A percentile compares a stretch with the other conserved stretches of the same genome.
phyloP scores from a whole-genome alignment of 1,140 invertebrate genomes.

The Apis florea region DNA sequence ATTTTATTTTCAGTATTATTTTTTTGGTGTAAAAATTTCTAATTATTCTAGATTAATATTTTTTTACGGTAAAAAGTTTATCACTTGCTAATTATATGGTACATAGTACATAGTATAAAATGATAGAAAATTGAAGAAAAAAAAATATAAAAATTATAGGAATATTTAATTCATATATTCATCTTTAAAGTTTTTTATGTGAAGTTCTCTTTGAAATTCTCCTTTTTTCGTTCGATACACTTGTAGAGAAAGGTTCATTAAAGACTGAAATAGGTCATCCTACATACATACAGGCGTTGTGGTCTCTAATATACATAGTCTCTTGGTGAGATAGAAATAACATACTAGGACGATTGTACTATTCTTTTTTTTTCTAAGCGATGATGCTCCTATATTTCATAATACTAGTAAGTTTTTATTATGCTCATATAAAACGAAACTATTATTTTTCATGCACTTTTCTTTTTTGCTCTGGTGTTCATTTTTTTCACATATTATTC shows the following conservation, averaged over 20 bases:
- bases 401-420: constrained; percentile 17
- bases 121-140: too few species aligned
- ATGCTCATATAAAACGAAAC: not conserved
- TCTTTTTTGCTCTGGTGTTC: not conserved
- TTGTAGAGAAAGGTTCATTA: constrained; percentile 26
- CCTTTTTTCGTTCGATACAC: constrained; percentile 9
- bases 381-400: not conserved
- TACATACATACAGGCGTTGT: not conserved
- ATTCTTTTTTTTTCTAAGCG: not conserved
- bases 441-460: not conserved
- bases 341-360: constrained; percentile 7
- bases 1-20: not conserved
- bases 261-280: constrained; percentile 15
- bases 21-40: not conserved
- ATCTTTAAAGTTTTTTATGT: not conserved
- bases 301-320: not conserved
- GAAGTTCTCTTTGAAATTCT: not conserved
- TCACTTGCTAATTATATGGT: too few species aligned
- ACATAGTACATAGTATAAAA: too few species aligned
- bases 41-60: too few species aligned
- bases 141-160: too few species aligned
- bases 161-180: not conserved
- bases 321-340: not conserved
- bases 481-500: not conserved
- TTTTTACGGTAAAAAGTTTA: not conserved